Percentiles rank a stretch among this genome's conserved stretches.
These are phyloP conservation scores for Mola mola DNA, from an alignment of 2,113 vertebrate genomes.

Conservation along the genomic window DNA sequence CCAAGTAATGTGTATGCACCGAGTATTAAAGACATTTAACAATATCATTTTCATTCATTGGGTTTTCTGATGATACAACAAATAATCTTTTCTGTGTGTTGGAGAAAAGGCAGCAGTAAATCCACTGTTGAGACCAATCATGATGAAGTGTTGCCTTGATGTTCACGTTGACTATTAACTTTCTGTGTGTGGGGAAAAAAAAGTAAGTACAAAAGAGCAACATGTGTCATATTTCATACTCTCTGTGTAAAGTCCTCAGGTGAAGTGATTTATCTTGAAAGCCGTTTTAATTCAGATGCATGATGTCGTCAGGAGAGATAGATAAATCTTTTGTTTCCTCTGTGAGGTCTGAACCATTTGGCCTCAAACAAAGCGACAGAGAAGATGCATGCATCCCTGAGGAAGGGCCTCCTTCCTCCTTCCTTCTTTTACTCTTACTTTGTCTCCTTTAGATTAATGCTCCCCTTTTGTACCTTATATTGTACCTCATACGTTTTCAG, in stretches of 20 bases:
- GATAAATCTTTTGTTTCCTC: too few species aligned
- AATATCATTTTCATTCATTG: too few species aligned
- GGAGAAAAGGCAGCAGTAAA: too few species aligned
- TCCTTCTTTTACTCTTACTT: neutral
- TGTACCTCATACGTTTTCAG: too few species aligned
- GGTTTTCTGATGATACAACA: too few species aligned
- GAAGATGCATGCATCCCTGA: conserved; percentile 9
- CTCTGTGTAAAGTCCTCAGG: neutral
- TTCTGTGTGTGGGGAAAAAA: neutral
- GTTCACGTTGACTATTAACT: neutral
- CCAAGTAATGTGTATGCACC: too few species aligned
- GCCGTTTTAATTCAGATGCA: conserved; percentile 13
- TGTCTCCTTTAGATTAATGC: neutral
- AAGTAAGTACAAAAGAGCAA: neutral
- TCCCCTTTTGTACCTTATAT: neutral
- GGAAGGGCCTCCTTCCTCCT: conserved; percentile 33
- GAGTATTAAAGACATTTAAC: too few species aligned
- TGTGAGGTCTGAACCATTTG: too few species aligned
- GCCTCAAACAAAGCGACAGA: conserved; percentile 14
- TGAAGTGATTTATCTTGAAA: neutral
- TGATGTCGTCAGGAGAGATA: conserved; percentile 25
- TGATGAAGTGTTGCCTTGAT: neutral
- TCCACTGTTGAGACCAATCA: neutral
- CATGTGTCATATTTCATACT: neutral
- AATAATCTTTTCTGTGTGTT: too few species aligned